Evolutionary conservation across 2,113 vertebrate genomes (phyloP).

Genomic region (Takifugu bimaculatus): DNA sequence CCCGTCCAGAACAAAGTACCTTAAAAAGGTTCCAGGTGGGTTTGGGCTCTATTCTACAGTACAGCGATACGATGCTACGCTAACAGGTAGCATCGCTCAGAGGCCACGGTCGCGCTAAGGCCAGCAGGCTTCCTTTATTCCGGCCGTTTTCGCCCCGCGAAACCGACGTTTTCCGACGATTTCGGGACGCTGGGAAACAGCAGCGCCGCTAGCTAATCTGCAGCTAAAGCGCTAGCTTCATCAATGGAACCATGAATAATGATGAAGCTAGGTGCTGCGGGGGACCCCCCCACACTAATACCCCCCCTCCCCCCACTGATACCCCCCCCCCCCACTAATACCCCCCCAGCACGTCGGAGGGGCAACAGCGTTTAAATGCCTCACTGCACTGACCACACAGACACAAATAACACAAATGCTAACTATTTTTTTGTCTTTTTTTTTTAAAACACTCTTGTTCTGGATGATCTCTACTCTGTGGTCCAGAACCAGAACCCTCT

Average conservation of each 20-base stretch:
- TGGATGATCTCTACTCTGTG: too few species aligned
- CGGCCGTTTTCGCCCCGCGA: too few species aligned
- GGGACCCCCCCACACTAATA: constrained; percentile 13
- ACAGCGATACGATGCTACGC: constrained; percentile 62
- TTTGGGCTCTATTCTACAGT: constrained; percentile 66
- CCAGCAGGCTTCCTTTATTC: constrained; percentile 6
- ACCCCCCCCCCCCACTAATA: constrained; percentile 13
- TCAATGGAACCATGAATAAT: constrained; percentile 43
- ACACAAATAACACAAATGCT: constrained; percentile 16
- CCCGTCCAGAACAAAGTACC: too few species aligned
- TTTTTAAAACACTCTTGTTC: neutral
- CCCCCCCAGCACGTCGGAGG: constrained; percentile 13
- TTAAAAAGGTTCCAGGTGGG: constrained; percentile 54
- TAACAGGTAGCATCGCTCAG: constrained; percentile 51
- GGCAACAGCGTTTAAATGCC: constrained; percentile 17
- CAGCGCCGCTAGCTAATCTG: too few species aligned
- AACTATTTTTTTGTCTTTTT: neutral
- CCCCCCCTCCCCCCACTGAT: neutral
- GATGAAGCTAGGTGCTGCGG: constrained; percentile 50
- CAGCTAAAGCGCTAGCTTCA: too few species aligned
- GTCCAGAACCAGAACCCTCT: neutral
- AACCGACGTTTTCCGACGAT: too few species aligned
- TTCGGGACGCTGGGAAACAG: too few species aligned
- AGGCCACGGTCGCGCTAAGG: constrained; percentile 59
- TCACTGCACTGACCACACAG: constrained; percentile 27